phyloP scores from a whole-genome alignment of 2,797 vertebrate species.

The Euthynnus affinis region DNA sequence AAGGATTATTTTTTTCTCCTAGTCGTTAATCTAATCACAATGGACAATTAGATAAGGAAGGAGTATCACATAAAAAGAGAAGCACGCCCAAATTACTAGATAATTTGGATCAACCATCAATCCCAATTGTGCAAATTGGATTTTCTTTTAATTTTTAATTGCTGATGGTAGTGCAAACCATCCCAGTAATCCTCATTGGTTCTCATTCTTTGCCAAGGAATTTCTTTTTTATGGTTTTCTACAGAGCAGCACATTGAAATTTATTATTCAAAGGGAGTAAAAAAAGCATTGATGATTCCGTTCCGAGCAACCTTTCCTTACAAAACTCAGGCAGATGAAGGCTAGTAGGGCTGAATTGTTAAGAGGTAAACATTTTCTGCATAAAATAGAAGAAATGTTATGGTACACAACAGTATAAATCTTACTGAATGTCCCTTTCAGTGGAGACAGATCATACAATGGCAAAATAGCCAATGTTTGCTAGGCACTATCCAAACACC shows the following conservation, averaged over 20 bases:
- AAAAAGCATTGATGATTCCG: neutral
- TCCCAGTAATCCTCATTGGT: neutral
- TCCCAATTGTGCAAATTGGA: neutral
- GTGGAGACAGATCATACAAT: neutral
- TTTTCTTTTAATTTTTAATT: neutral
- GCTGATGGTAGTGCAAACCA: neutral
- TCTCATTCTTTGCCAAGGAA: neutral
- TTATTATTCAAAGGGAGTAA: neutral
- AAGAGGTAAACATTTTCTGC: constrained; percentile 26
- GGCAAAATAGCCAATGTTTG: constrained; percentile 21
- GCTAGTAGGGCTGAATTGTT: constrained; percentile 3
- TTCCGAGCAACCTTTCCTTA: no score
- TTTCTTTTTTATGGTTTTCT: neutral
- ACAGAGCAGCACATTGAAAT: neutral
- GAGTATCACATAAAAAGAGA: neutral
- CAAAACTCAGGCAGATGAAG: constrained; percentile 8
- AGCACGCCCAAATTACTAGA: neutral
- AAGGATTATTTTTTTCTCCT: neutral
- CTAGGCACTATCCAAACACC: constrained; percentile 13
- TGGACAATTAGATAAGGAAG: neutral
- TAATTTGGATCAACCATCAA: neutral
- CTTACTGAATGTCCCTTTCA: constrained; percentile 24
- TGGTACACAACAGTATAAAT: constrained; percentile 18
- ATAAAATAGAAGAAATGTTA: constrained; percentile 24
- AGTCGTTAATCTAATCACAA: neutral